Evolutionary conservation across 2,797 vertebrate genomes (phyloP).

Genomic region (Mionectes olivaceus): DNA sequence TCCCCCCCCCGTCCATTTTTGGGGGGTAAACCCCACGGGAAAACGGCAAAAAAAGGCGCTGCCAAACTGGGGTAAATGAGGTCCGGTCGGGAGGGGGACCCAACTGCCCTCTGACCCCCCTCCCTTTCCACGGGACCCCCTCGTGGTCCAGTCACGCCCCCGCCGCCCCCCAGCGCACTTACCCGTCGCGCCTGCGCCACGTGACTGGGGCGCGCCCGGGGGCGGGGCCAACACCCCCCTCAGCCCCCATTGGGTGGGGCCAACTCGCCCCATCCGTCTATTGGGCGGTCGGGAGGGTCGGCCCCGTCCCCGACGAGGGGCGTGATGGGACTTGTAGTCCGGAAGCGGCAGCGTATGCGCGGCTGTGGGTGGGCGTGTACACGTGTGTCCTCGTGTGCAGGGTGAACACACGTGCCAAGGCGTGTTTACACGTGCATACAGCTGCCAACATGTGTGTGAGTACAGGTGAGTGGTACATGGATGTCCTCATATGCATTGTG

Average conservation of each 20-base stretch:
- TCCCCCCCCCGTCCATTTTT: background rate
- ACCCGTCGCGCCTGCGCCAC: background rate
- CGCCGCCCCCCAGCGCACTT: background rate
- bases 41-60: background rate
- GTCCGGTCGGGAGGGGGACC: background rate
- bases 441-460: background rate
- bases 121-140: background rate
- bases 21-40: background rate
- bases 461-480: background rate
- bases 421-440: background rate
- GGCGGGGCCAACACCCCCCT: background rate
- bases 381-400: background rate
- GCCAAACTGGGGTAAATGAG: background rate
- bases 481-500: background rate
- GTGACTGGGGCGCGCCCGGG: background rate
- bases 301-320: background rate
- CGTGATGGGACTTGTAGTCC: background rate
- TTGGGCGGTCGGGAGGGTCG: background rate
- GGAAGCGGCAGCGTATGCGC: fast-evolving
- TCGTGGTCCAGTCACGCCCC: background rate
- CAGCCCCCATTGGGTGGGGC: fast-evolving
- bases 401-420: background rate
- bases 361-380: background rate
- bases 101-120: background rate
- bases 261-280: background rate